Conservation (phyloP, 2,888 invertebrate genomes). For the Plagodis pulveraria region DNA sequence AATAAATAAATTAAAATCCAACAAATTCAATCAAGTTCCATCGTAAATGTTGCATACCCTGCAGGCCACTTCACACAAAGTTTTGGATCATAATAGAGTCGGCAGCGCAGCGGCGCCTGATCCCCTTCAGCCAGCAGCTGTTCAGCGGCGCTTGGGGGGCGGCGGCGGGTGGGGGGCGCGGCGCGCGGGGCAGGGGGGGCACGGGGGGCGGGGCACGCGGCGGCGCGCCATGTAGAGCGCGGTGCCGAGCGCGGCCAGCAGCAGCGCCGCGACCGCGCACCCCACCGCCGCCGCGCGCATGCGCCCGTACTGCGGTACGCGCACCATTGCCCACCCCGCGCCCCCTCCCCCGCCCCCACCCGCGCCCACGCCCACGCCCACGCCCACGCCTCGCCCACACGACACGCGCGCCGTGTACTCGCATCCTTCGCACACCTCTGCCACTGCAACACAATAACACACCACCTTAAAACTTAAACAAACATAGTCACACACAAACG, state of each 20-base stretch:
- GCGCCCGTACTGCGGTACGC: constrained; percentile 89
- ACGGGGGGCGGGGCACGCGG: constrained; percentile 45
- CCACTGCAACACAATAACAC: constrained; percentile 75
- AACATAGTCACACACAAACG: background rate
- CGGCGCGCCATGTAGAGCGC: constrained; percentile 79
- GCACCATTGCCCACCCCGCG: constrained; percentile 87
- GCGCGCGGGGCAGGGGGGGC: constrained; percentile 34
- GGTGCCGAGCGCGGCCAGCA: constrained; percentile 87
- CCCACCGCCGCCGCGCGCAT: constrained; percentile 90
- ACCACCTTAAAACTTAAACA: background rate
- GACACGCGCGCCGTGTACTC: constrained; percentile 90
- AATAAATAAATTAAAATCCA: no score
- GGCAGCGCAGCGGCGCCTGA: background rate
- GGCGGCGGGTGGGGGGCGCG: constrained; percentile 37
- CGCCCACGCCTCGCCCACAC: constrained; percentile 88
- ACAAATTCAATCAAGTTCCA: no score
- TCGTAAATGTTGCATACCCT: no score
- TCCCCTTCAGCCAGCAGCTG: background rate
- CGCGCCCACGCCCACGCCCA: constrained; percentile 87
- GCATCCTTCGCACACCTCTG: constrained; percentile 89
- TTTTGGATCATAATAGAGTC: no score
- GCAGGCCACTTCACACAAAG: no score
- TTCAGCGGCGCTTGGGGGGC: constrained; percentile 5
- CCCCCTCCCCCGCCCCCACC: constrained; percentile 89
- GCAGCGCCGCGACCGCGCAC: constrained; percentile 88